phyloP scores from a whole-genome alignment of 1,140 invertebrate species.

The Cydia pomonella region DNA sequence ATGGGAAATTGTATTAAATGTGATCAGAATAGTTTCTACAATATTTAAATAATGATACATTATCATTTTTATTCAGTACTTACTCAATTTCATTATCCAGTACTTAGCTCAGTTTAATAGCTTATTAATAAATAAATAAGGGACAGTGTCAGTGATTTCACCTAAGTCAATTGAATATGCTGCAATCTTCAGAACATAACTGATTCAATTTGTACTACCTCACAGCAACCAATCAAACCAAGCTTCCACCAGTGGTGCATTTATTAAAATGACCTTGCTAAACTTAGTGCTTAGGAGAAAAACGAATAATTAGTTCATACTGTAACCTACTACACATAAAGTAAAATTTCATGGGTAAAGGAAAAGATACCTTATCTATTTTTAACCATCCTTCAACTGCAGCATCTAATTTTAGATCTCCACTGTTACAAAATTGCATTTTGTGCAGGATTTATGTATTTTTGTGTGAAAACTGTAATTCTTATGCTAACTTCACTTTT shows the following conservation, averaged over 20 bases:
- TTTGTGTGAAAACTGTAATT: constrained; percentile 1
- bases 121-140: background rate
- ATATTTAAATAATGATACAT: too few species aligned
- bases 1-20: too few species aligned
- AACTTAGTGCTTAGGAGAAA: background rate
- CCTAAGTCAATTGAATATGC: background rate
- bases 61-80: too few species aligned
- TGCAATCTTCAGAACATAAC: background rate
- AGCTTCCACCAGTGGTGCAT: background rate
- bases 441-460: constrained; percentile 35
- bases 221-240: constrained; percentile 2
- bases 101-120: background rate
- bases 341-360: background rate
- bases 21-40: too few species aligned
- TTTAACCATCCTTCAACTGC: constrained; percentile 66
- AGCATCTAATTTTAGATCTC: constrained; percentile 62
- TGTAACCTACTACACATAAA: background rate
- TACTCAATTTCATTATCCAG: background rate
- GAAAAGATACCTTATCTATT: constrained; percentile 60
- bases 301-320: background rate
- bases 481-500: background rate
- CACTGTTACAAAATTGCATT: constrained; percentile 65
- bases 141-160: background rate
- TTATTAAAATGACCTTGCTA: constrained; percentile 26
- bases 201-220: constrained; percentile 2